phyloP scores from a whole-genome alignment of 1,140 invertebrate species.

The Solenopsis fugax region DNA sequence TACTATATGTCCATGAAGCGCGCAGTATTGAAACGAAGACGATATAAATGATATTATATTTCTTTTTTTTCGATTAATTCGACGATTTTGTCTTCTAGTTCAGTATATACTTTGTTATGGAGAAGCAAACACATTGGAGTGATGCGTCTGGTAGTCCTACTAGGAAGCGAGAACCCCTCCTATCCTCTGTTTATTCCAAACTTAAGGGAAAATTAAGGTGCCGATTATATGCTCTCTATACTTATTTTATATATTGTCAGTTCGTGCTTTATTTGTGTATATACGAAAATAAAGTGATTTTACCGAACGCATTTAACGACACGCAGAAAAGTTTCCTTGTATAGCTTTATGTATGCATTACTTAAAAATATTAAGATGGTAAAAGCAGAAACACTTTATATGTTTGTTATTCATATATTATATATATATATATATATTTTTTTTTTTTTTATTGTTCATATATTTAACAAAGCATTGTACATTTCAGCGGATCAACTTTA shows the following conservation, averaged over 20 bases:
- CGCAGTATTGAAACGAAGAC: neutral
- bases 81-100: slow-evolving; percentile 5
- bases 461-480: slow-evolving; percentile 76
- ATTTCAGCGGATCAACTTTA: slow-evolving; percentile 61
- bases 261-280: slow-evolving; percentile 75
- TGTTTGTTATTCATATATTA: slow-evolving; percentile 13
- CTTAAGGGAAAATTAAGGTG: slow-evolving; percentile 40
- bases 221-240: slow-evolving; percentile 38
- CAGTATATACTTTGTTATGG: slow-evolving; percentile 28
- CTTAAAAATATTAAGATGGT: neutral
- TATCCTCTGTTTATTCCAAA: slow-evolving; percentile 32
- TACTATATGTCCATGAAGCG: slow-evolving; percentile 18
- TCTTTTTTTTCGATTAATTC: slow-evolving; percentile 22
- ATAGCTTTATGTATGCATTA: neutral
- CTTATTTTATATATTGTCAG: slow-evolving; percentile 67
- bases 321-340: neutral
- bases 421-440: neutral
- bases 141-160: neutral
- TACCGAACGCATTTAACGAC: neutral
- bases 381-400: neutral
- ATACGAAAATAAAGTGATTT: slow-evolving; percentile 73
- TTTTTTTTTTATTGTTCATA: slow-evolving; percentile 36
- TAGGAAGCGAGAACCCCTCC: neutral
- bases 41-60: slow-evolving; percentile 42
- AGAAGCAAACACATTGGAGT: neutral